phyloP scores from a whole-genome alignment of 2,797 vertebrate genomes.

The Sebastes kiyomatsui region DNA sequence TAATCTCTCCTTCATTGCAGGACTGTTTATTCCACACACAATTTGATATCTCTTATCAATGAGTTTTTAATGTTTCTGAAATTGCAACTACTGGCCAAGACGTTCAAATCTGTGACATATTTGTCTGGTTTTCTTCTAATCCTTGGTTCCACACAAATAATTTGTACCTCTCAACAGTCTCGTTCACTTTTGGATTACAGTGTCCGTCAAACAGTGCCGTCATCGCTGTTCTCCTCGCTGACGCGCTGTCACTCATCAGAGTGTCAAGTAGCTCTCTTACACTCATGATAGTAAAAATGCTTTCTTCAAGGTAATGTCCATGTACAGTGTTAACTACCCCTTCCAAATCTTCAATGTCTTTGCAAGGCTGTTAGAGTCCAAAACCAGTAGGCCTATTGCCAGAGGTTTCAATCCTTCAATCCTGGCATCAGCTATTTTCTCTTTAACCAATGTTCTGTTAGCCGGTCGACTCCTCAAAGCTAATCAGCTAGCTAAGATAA shows the following conservation, averaged over 20 bases:
- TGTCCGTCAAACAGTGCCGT: not conserved
- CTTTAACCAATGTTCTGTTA: too few relatives aligned
- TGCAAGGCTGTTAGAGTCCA: too few relatives aligned
- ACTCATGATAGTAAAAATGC: not conserved
- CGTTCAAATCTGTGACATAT: not conserved
- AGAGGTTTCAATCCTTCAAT: too few relatives aligned
- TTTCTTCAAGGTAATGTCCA: not conserved
- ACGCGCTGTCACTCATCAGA: not conserved
- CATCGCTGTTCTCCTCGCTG: not conserved
- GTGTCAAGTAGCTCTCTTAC: not conserved
- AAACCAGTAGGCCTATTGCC: too few relatives aligned
- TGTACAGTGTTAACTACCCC: too few relatives aligned
- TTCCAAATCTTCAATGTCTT: too few relatives aligned
- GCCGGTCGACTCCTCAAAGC: fast-evolving
- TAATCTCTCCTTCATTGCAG: not conserved
- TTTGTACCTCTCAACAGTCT: not conserved
- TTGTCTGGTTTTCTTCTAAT: not conserved
- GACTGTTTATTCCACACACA: not conserved
- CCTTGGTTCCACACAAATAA: not conserved
- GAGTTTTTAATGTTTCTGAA: too few relatives aligned
- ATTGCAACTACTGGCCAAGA: not conserved
- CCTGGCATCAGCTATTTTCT: too few relatives aligned
- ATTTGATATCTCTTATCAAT: not conserved
- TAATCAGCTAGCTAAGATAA: too few relatives aligned
- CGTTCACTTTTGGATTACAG: not conserved